phyloP scores from a whole-genome alignment of 1,140 invertebrate genomes.

The Dolichoris vasculosae region DNA sequence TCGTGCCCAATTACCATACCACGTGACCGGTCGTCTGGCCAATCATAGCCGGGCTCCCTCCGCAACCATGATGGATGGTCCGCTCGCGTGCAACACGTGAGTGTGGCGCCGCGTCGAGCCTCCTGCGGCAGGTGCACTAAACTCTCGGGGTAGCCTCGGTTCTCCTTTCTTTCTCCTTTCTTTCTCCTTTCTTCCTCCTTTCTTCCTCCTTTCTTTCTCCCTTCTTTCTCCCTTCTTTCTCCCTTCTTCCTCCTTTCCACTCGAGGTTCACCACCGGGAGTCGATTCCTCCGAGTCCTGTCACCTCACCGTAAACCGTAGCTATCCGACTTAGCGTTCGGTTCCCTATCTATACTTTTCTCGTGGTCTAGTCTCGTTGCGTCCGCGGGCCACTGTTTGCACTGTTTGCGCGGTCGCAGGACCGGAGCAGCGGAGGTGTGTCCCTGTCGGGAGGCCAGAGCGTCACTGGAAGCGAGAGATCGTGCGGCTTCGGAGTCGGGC shows the following conservation, averaged over 20 bases:
- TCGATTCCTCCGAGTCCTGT: background rate
- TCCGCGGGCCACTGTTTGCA: background rate
- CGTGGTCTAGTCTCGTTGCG: no score
- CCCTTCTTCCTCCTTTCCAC: background rate
- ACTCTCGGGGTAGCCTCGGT: conserved; percentile 47
- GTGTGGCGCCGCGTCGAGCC: conserved; percentile 69
- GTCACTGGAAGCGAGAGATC: no score
- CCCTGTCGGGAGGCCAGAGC: background rate
- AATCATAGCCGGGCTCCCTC: conserved; percentile 74
- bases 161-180: background rate
- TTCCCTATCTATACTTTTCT: no score
- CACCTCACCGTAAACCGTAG: background rate
- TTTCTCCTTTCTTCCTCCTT: no score
- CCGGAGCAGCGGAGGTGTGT: background rate
- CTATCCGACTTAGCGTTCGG: no score
- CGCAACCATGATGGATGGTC: conserved; percentile 79
- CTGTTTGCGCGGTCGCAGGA: background rate
- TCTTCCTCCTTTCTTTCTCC: background rate
- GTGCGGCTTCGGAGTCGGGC: background rate
- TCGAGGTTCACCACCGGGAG: no score
- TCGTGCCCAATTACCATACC: conserved; percentile 76
- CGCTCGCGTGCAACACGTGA: conserved; percentile 72
- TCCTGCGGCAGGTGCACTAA: conserved; percentile 72
- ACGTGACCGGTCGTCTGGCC: conserved; percentile 75
- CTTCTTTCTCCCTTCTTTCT: background rate